These are phyloP conservation scores for Zelleria hepariella DNA, from an alignment of 2,888 invertebrate genomes.

Conservation along the genomic window DNA sequence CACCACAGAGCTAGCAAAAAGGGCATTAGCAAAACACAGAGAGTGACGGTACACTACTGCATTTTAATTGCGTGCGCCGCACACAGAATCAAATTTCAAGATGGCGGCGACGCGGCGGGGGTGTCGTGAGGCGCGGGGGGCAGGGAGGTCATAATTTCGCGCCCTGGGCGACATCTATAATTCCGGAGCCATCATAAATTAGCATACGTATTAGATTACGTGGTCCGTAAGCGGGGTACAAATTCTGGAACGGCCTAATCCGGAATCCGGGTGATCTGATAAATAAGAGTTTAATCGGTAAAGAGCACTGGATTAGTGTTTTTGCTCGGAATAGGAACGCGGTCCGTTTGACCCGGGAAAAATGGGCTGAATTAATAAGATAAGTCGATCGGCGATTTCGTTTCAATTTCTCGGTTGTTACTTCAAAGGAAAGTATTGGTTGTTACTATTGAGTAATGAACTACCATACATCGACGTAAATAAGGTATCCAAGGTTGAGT, in stretches of 20 bases:
- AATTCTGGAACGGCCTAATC: slow-evolving; percentile 31
- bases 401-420: not conserved
- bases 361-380: not conserved
- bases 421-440: too few relatives aligned
- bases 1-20: slow-evolving; percentile 21
- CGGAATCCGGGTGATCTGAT: slow-evolving; percentile 19
- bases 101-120: slow-evolving; percentile 40
- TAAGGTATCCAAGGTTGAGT: too few relatives aligned
- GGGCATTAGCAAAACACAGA: slow-evolving; percentile 20
- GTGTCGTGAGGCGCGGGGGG: slow-evolving; percentile 22
- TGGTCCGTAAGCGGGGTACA: slow-evolving; percentile 32
- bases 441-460: too few relatives aligned
- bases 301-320: slow-evolving; percentile 10
- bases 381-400: not conserved
- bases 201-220: slow-evolving; percentile 67
- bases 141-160: slow-evolving; percentile 47
- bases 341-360: not conserved
- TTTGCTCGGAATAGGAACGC: not conserved
- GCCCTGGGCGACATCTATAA: slow-evolving; percentile 64
- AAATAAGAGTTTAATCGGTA: slow-evolving; percentile 27
- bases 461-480: too few relatives aligned
- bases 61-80: slow-evolving; percentile 39
- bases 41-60: slow-evolving; percentile 16
- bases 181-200: slow-evolving; percentile 65
- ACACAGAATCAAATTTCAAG: slow-evolving; percentile 48